Base-by-base conservation (phyloP, 1,140 invertebrate species). In the Drosophila prosaltans region DNA sequence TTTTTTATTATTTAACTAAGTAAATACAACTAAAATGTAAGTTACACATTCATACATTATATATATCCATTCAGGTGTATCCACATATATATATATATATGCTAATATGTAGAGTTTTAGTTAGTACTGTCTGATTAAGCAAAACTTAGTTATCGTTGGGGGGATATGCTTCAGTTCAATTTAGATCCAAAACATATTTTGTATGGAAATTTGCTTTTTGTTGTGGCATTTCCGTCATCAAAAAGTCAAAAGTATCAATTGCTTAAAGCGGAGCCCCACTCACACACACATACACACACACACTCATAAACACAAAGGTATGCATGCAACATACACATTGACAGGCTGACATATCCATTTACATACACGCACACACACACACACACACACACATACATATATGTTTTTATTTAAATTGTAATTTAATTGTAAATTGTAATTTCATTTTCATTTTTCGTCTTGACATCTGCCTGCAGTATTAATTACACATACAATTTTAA, bases 1-100 rank as follows among this genome's bases (percentile, higher is more conserved):
- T 39, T 62, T 62, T 39, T 69, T 79, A 48, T 24, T 81, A 66
- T 65, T 77, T 80, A 84, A 55, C 73, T 80, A 84, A 80, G 63
- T 73, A 72, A 90, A 80, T 74, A 72, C 64, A 65, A 80, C 74
- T 88, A 78, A 81, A 71, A 48, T 70, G 43, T 78, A 71, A 88
- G 90, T 78, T 89, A 88, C 84, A 84, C 80, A 89, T 75, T 70
- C 68, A 69, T 70, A 75, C 28, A 30, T 2, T 30, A 30, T 30
- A 69, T 65, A 63, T 75, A 79, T 83, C 43, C 63, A 77, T 64
- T 69, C 41, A 63, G 58, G 73, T 77, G 74, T 75, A 48, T 48
- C 63, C 68, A 75, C 74, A 66, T 65, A 16, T 63, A 61, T 36
- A 36, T 36, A 36, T 36, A 36, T 36, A 7, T 36, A 36, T 36